Conservation (phyloP, 2,888 invertebrate genomes). For the Hoplodrina blanda region DNA sequence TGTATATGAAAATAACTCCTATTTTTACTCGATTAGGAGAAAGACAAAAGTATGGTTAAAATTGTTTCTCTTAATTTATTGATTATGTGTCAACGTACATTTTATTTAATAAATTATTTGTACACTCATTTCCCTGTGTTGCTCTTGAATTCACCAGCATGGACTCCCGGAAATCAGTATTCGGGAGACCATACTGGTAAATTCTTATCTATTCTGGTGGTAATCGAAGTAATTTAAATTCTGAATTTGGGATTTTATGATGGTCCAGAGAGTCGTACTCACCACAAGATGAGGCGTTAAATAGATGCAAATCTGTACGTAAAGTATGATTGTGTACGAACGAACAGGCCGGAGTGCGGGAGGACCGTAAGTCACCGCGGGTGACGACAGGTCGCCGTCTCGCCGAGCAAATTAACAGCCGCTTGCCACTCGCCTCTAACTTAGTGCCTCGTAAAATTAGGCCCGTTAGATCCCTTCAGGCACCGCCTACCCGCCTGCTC, state of each 20-base stretch:
- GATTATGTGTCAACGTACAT: too few relatives aligned
- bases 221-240: conserved; percentile 10
- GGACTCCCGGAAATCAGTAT: not conserved
- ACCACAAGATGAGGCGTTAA: conserved; percentile 62
- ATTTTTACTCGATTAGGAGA: conserved; percentile 57
- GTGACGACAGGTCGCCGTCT: conserved; percentile 85
- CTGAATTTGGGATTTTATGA: conserved; percentile 31
- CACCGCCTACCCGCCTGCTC: conserved; percentile 67
- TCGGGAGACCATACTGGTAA: too few relatives aligned
- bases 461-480: conserved; percentile 85
- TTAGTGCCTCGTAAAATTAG: conserved; percentile 90
- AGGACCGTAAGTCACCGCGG: conserved; percentile 86
- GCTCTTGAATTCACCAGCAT: not conserved
- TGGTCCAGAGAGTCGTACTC: conserved; percentile 1
- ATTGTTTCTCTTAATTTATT: not conserved
- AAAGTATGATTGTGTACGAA: conserved; percentile 70
- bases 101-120: too few relatives aligned
- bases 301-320: conserved; percentile 76
- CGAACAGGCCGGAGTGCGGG: conserved; percentile 53
- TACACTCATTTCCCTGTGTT: not conserved
- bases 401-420: conserved; percentile 88
- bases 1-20: conserved; percentile 69
- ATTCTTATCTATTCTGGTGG: too few relatives aligned
- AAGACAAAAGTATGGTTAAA: not conserved
- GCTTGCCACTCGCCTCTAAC: conserved; percentile 87